Percentiles rank a stretch among this genome's conserved stretches.
Evolutionary conservation across 2,888 invertebrate genomes (phyloP).

Genomic region (Pasiphila rectangulata): DNA sequence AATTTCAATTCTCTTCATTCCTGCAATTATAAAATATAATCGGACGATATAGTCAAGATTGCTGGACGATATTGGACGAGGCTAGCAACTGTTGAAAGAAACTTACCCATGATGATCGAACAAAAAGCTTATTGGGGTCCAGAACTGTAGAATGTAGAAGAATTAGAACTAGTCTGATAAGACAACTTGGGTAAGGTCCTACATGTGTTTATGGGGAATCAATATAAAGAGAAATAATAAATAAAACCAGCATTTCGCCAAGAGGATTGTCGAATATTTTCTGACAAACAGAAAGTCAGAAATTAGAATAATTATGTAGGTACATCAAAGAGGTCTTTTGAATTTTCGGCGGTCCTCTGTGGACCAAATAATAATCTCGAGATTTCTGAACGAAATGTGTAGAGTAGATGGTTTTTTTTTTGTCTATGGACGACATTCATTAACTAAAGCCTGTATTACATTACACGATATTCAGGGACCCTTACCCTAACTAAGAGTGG

Average conservation of each 20-base stretch:
- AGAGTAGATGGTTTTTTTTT: neutral
- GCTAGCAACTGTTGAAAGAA: neutral
- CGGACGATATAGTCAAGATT: no score
- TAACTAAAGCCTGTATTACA: no score
- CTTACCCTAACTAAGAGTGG: no score
- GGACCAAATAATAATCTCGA: no score
- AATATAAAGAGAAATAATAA: neutral
- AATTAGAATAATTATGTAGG: no score
- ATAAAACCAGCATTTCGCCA: neutral
- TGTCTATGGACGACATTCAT: constrained; percentile 11
- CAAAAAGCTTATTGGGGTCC: neutral
- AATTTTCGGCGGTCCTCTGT: neutral
- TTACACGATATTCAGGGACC: no score
- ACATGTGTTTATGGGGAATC: neutral
- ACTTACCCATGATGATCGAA: constrained; percentile 2
- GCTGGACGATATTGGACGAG: no score
- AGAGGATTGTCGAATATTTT: neutral
- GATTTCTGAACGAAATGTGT: constrained; percentile 9
- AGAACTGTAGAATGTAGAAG: neutral
- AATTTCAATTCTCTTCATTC: no score
- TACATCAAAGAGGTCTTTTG: neutral
- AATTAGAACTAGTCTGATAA: neutral
- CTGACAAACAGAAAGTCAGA: neutral
- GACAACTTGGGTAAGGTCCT: neutral
- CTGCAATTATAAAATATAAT: no score